A percentile compares a stretch with the other conserved stretches of the same genome.
phyloP scores from a whole-genome alignment of 2,888 invertebrate genomes.

The Ormyrus nitidulus region DNA sequence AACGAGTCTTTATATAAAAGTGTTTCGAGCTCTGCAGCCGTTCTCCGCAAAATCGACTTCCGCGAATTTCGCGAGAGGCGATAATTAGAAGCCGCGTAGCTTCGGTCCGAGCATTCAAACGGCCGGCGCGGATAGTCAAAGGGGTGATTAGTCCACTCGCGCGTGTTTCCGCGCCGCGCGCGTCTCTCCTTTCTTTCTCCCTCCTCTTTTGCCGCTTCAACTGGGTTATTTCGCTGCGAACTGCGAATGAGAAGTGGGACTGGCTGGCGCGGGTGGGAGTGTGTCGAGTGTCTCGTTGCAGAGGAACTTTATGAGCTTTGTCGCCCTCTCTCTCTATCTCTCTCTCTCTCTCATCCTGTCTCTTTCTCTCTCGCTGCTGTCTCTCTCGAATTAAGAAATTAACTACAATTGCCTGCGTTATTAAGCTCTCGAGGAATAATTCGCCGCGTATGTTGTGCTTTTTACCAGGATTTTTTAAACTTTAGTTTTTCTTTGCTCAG shows the following conservation, averaged over 20 bases:
- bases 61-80: too few relatives aligned
- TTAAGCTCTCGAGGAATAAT: too few relatives aligned
- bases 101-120: background rate
- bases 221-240: constrained; percentile 52
- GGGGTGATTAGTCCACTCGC: too few relatives aligned
- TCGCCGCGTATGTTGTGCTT: too few relatives aligned
- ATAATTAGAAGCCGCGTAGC: too few relatives aligned
- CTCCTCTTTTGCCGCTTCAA: constrained; percentile 18
- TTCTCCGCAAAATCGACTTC: too few relatives aligned
- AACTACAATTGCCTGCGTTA: background rate
- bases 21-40: too few relatives aligned
- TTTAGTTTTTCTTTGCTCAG: too few relatives aligned
- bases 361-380: too few relatives aligned
- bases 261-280: background rate
- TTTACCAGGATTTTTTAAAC: too few relatives aligned
- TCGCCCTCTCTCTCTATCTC: background rate
- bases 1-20: too few relatives aligned
- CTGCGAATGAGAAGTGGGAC: constrained; percentile 45
- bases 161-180: background rate
- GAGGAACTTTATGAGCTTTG: constrained; percentile 16
- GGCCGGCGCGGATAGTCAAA: background rate
- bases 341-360: too few relatives aligned
- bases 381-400: constrained; percentile 14
- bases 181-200: constrained; percentile 1
- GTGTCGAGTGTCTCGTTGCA: constrained; percentile 15